phyloP scores from a whole-genome alignment of 2,888 invertebrate genomes.

The Chydorus sphaericus region DNA sequence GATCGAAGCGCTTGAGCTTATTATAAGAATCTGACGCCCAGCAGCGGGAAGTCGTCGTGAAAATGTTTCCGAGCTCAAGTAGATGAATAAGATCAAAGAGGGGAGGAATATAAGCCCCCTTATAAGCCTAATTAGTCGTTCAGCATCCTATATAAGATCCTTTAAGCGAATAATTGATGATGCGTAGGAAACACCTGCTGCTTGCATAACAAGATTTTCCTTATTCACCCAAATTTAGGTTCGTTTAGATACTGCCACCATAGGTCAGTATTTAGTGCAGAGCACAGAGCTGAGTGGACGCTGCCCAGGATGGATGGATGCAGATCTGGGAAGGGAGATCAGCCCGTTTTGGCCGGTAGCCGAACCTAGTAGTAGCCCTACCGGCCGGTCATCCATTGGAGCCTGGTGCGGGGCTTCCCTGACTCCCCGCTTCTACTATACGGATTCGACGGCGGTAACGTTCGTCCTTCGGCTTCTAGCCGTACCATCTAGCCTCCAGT shows the following conservation, averaged over 20 bases:
- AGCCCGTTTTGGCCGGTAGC: not conserved
- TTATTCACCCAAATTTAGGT: not conserved
- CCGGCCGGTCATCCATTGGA: not conserved
- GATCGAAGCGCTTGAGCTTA: too few relatives aligned
- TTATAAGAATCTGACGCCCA: too few relatives aligned
- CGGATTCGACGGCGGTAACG: conserved; percentile 14
- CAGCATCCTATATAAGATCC: too few relatives aligned
- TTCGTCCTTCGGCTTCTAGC: conserved; percentile 7
- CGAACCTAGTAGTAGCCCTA: not conserved
- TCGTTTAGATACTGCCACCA: conserved; percentile 1
- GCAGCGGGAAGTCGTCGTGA: too few relatives aligned
- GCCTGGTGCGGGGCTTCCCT: conserved; percentile 13
- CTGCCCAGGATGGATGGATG: conserved; percentile 11
- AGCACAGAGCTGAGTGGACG: not conserved
- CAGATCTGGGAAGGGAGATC: conserved; percentile 12
- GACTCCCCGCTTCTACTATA: conserved; percentile 12
- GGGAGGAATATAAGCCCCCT: too few relatives aligned
- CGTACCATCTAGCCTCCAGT: conserved; percentile 12
- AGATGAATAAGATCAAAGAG: too few relatives aligned
- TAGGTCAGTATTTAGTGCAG: conserved; percentile 3
- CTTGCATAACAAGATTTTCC: too few relatives aligned
- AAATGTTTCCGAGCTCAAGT: too few relatives aligned
- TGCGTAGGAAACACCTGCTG: too few relatives aligned
- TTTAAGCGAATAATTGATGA: too few relatives aligned
- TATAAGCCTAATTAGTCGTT: too few relatives aligned